Base-by-base conservation (phyloP, 2,113 vertebrate genomes). In the Orthonyx spaldingii region DNA sequence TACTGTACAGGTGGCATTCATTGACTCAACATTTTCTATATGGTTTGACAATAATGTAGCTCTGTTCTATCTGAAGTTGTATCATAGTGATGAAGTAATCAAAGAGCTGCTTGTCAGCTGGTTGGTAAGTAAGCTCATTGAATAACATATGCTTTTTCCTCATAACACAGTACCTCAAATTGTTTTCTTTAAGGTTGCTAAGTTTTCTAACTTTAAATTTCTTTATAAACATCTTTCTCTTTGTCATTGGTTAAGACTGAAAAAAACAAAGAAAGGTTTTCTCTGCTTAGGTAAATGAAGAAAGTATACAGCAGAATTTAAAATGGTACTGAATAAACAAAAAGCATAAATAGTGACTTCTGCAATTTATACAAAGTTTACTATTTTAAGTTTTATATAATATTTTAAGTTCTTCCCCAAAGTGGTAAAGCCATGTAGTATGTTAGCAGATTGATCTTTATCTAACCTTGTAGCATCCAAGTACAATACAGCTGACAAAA, bases 1-100 rank as follows among this genome's bases (percentile, higher is more conserved):
- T 96, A 96, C 96, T 93, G 90, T 97, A 97, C 97, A 98, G 95
- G 96, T 98, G 95, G 93, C 93, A 96, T 95, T 91, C 95, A 94
- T 97, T 96, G 97, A 88, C 94, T 98, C 90, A 85, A 92, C 86
- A 90, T 97, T 94, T 96, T 96, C 94, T 96, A 37, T 97, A 94
- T 24, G 46, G 93, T 91, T 97, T 98, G 93, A 93, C 96, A 96
- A 89, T 97, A 97, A 97, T 63, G 94, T 90, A 91, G 70, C 94
- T 98, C 92, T 95, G 75, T 97, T 97, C 90, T 95, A 93, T 97
- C 89, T 46, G 57, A 55, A 98, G 94, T 89, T 97, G 90, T 96
- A 61, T 97, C 76, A 79, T 95, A 94, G 87, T 94, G 90, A 94
- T 94, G 41, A 97, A 92, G 94, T 93, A 97, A 95, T 98, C 94